phyloP scores from a whole-genome alignment of 2,797 vertebrate genomes.

The Clarias pachynema region DNA sequence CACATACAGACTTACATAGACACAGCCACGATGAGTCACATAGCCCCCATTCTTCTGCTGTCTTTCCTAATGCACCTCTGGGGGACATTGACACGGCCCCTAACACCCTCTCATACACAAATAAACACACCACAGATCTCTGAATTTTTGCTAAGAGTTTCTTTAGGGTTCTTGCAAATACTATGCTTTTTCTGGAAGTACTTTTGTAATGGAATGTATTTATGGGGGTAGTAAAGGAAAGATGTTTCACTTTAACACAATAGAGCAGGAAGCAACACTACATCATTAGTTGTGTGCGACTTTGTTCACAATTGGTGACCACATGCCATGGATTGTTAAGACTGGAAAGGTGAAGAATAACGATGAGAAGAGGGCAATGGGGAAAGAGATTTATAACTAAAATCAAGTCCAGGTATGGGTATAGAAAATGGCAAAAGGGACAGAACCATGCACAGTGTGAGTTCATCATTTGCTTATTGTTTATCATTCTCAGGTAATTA shows the following conservation, averaged over 20 bases:
- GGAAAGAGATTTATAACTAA: slow-evolving; percentile 11
- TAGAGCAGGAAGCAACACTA: slow-evolving; percentile 58
- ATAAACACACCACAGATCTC: slow-evolving; percentile 38
- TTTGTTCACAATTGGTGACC: slow-evolving; percentile 62
- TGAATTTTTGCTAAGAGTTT: slow-evolving; percentile 26
- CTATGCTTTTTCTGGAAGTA: slow-evolving; percentile 34
- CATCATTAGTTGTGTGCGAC: slow-evolving; percentile 57
- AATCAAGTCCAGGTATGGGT: slow-evolving; percentile 6
- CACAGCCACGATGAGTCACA: slow-evolving; percentile 75
- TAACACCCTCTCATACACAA: slow-evolving; percentile 52
- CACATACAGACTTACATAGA: slow-evolving; percentile 71
- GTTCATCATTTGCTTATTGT: neutral
- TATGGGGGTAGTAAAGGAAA: slow-evolving; percentile 39
- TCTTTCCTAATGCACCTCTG: slow-evolving; percentile 72
- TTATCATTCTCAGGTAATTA: neutral
- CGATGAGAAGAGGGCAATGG: slow-evolving; percentile 44
- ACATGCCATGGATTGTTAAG: slow-evolving; percentile 55
- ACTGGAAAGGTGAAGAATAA: slow-evolving; percentile 55
- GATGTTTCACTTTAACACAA: slow-evolving; percentile 55
- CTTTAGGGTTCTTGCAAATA: slow-evolving; percentile 1
- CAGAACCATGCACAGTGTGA: neutral
- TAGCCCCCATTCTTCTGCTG: slow-evolving; percentile 75
- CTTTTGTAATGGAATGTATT: slow-evolving; percentile 44
- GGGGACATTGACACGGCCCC: slow-evolving; percentile 66
- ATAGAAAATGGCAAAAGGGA: neutral